Evolutionary conservation across 2,113 vertebrate species (phyloP).

Genomic region (Brachirus orientalis): DNA sequence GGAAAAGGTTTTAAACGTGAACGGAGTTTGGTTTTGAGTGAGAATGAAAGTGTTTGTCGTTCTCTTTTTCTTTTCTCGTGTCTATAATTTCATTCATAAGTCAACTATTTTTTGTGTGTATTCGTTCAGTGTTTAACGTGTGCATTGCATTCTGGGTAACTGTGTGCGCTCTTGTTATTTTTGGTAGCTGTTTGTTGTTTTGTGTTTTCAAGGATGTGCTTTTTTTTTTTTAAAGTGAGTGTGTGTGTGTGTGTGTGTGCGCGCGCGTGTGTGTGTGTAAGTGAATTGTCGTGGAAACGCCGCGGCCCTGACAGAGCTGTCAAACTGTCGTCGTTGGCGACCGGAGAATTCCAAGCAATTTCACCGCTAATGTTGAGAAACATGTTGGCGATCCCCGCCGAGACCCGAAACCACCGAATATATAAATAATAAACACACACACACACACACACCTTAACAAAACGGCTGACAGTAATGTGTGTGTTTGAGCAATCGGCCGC

Average conservation of each 20-base stretch:
- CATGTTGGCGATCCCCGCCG: constrained; percentile 64
- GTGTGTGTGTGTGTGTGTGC: constrained; percentile 2
- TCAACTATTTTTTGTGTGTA: constrained; percentile 16
- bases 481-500: constrained; percentile 62
- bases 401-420: constrained; percentile 60
- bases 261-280: constrained; percentile 22
- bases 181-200: constrained; percentile 3
- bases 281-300: constrained; percentile 42
- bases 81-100: constrained; percentile 49
- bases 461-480: constrained; percentile 65
- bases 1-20: no score
- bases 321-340: constrained; percentile 58
- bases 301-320: constrained; percentile 69
- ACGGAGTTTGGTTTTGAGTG: no score
- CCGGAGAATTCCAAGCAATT: constrained; percentile 74
- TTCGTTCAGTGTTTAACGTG: neutral
- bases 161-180: constrained; percentile 28
- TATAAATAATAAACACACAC: constrained; percentile 73
- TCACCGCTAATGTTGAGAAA: constrained; percentile 72
- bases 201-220: neutral
- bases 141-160: neutral
- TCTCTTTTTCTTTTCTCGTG: neutral
- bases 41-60: neutral
- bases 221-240: no score
- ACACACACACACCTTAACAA: constrained; percentile 62